A percentile compares a stretch with the other conserved stretches of the same genome.
These are phyloP conservation scores for Irena cyanogastra DNA, from an alignment of 2,113 vertebrate genomes.

Conservation along the genomic window DNA sequence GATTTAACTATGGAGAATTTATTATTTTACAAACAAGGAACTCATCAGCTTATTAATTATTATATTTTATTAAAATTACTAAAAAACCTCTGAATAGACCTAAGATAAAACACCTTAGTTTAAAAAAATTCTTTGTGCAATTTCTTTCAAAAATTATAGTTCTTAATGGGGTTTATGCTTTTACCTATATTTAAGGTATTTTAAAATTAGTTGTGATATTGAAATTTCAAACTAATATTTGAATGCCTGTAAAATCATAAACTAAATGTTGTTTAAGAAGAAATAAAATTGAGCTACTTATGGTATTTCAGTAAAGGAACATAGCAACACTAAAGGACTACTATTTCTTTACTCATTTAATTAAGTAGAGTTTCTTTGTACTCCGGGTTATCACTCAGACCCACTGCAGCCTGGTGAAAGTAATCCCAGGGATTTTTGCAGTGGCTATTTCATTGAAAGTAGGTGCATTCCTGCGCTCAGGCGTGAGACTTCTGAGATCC, in stretches of 20 bases:
- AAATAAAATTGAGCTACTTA: background rate
- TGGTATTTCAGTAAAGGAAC: background rate
- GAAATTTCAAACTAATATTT: background rate
- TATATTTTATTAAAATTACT: constrained; percentile 16
- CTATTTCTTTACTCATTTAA: background rate
- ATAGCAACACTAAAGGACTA: background rate
- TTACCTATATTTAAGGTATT: background rate
- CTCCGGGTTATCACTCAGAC: background rate
- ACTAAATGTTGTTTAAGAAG: background rate
- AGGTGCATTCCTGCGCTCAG: background rate
- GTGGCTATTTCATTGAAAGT: background rate
- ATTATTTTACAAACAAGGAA: background rate
- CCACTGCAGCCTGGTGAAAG: background rate
- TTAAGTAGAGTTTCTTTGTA: background rate
- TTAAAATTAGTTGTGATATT: background rate
- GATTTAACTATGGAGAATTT: background rate
- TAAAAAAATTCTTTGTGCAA: background rate
- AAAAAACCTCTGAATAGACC: background rate
- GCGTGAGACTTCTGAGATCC: background rate
- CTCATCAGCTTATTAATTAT: background rate
- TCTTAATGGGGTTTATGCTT: background rate
- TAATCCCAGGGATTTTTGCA: background rate
- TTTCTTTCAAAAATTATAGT: constrained; percentile 14
- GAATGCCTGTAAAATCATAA: background rate
- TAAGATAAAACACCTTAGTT: background rate